These are phyloP conservation scores for Ormyrus thymus DNA, from an alignment of 2,888 invertebrate species.

Conservation along the genomic window DNA sequence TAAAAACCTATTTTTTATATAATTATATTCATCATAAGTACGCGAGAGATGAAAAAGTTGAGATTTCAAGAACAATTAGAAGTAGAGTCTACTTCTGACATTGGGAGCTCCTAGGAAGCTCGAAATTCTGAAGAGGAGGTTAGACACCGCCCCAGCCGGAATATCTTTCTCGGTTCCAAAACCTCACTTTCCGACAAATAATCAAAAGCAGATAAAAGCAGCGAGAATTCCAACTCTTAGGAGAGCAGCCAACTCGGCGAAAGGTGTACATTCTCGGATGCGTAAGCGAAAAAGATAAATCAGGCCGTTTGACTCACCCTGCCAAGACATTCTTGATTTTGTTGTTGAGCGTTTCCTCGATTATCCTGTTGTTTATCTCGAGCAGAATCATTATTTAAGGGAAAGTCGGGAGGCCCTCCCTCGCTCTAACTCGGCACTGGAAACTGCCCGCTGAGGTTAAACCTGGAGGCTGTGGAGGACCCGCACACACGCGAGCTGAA, in stretches of 20 bases:
- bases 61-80: too few species aligned
- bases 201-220: too few species aligned
- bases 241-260: constrained; percentile 31
- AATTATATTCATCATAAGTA: too few species aligned
- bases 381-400: constrained; percentile 88
- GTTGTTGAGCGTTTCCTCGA: constrained; percentile 95
- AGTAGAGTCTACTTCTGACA: too few species aligned
- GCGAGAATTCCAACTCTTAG: background rate
- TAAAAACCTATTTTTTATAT: too few species aligned
- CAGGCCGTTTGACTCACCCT: constrained; percentile 84
- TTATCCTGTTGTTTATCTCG: constrained; percentile 99
- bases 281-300: constrained; percentile 70
- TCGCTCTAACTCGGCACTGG: background rate
- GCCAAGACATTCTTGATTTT: constrained; percentile 97
- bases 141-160: constrained; percentile 66
- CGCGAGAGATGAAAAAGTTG: too few species aligned
- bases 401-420: background rate
- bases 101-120: too few species aligned
- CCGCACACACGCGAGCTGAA: too few species aligned
- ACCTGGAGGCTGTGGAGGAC: too few species aligned
- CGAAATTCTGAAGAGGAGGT: constrained; percentile 33
- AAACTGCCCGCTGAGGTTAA: too few species aligned
- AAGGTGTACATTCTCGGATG: background rate
- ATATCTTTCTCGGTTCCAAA: background rate
- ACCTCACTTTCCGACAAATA: background rate